Conservation (phyloP, 2,888 invertebrate species). For the Ethmia dodecea region DNA sequence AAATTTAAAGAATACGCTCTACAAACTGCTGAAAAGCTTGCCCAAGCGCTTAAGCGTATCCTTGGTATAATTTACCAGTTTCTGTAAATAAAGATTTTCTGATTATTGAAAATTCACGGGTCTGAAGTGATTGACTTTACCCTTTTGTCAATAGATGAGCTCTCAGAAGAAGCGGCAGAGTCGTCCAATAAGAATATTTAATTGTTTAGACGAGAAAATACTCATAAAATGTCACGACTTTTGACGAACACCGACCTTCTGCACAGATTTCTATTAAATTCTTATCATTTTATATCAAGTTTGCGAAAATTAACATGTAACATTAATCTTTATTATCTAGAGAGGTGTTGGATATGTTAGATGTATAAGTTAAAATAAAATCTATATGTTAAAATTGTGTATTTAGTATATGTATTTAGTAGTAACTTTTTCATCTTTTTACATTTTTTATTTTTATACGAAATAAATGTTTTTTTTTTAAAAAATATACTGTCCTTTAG, state of each 20-base stretch:
- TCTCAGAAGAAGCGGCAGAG: conserved; percentile 9
- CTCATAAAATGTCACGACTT: conserved; percentile 6
- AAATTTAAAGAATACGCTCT: too few species aligned
- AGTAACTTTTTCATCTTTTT: not conserved
- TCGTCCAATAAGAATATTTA: conserved; percentile 2
- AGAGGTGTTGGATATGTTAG: not conserved
- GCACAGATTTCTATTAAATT: conserved; percentile 3
- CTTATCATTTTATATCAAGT: conserved; percentile 1
- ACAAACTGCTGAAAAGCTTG: too few species aligned
- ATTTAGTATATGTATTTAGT: not conserved
- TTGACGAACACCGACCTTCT: conserved; percentile 2
- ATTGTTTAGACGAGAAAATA: conserved; percentile 2
- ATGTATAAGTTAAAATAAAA: not conserved
- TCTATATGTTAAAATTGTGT: not conserved
- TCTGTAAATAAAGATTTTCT: conserved; percentile 2
- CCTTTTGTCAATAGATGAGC: conserved; percentile 3
- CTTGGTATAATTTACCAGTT: not conserved
- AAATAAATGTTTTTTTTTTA: not conserved
- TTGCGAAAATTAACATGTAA: not conserved
- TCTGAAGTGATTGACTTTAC: not conserved
- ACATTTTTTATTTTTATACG: not conserved
- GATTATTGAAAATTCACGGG: conserved; percentile 1
- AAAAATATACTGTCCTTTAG: not conserved
- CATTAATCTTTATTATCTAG: not conserved
- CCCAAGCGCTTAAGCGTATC: too few species aligned